Base-by-base conservation (phyloP, 2,797 vertebrate genomes). In the Acanthis flammea region DNA sequence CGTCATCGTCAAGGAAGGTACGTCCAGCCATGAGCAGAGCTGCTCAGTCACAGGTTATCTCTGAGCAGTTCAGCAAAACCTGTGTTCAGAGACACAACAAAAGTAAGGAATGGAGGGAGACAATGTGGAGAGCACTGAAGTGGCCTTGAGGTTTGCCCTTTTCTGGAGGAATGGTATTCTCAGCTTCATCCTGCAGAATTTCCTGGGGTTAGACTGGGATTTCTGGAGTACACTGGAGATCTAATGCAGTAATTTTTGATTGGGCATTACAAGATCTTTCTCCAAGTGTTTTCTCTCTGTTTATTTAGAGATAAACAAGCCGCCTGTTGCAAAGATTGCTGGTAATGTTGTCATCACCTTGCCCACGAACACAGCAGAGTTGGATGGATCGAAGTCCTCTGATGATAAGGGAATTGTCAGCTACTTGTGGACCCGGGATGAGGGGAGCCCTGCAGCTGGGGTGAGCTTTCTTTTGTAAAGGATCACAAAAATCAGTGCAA, bases 1-100 rank as follows among this genome's bases (percentile, higher is more conserved):
- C 0, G 99, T 99, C 96, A 98, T 99, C 22, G 99, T 99, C 92
- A 98, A 98, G 96, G 99, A 99, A 98, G 99, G 99, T 98, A 93
- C 5, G 33, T 94, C 57, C 81, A 73, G 78, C 48, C 42, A 1
- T 2, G 33, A 51, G 53, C 76, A 61, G 66, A 50, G 30, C 30
- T 42, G 54, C 42, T 57, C 8, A 12, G 77, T n/a, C 55, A 10
- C 13, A 25, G 15, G 14, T 54, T 86, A 5, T 35, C 24, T 44
- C 16, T 68, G 54, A 77, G 66, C 47, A 67, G 5, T 47, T 67
- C 37, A 60, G 63, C 82, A 65, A 80, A 71, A 45, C 37, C 53
- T 45, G 24, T 55, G 31, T 23, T 58, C 55, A 48, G 58, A 74
- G 17, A 15, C 30, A 57, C 5, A 27, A 0, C 5, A 7, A 28